Conservation (phyloP, 2,797 vertebrate species). For the Staurois parvus region DNA sequence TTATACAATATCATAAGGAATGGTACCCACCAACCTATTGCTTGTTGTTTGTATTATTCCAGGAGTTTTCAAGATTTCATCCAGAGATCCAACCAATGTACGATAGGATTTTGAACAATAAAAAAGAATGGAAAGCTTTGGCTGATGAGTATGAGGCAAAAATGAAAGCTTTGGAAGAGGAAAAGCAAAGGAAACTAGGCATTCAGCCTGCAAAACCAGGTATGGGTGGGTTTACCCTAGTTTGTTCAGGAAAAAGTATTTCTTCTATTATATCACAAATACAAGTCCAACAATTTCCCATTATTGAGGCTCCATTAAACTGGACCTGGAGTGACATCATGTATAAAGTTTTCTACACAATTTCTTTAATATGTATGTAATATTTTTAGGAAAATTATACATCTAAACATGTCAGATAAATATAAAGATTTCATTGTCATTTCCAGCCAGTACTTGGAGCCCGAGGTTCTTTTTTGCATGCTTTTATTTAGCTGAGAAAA, state of each 20-base stretch:
- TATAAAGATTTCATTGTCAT: too few species aligned
- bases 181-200: constrained; percentile 77
- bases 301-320: neutral
- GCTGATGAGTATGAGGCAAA: constrained; percentile 86
- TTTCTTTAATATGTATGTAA: too few species aligned
- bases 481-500: too few species aligned
- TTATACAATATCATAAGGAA: too few species aligned
- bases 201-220: constrained; percentile 72
- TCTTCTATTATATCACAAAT: neutral
- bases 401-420: too few species aligned
- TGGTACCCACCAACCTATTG: neutral
- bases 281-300: too few species aligned
- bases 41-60: neutral
- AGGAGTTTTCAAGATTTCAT: constrained; percentile 92
- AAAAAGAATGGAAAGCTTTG: constrained; percentile 89
- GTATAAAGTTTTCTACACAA: too few species aligned
- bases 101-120: constrained; percentile 87
- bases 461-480: too few species aligned
- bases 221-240: constrained; percentile 28
- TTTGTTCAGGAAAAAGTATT: neutral
- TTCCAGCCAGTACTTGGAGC: too few species aligned
- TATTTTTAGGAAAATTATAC: too few species aligned
- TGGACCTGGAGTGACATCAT: neutral
- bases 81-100: constrained; percentile 89
- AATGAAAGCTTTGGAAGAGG: constrained; percentile 79